Evolutionary conservation across 2,113 vertebrate genomes (phyloP).

Genomic region (Dasypus novemcinctus): DNA sequence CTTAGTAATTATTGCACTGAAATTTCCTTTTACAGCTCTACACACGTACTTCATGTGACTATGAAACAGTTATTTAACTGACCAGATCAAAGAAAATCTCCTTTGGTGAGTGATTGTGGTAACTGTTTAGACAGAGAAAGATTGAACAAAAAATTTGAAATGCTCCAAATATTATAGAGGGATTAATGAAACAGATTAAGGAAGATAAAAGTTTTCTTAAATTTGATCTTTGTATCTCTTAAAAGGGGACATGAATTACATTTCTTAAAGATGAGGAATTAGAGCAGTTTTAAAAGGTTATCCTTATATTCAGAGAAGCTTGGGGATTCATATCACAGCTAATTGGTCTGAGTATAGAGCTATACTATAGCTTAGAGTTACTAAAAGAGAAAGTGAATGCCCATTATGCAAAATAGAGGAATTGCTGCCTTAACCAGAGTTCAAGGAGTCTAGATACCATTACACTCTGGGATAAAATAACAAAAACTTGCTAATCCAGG

Average conservation of each 20-base stretch:
- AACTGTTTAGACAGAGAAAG: neutral
- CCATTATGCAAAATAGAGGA: too few relatives aligned
- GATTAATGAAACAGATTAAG: neutral
- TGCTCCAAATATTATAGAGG: neutral
- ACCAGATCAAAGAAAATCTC: too few relatives aligned
- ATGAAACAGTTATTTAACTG: neutral
- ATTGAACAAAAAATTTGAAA: neutral
- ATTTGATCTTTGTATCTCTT: too few relatives aligned
- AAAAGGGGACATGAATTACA: neutral
- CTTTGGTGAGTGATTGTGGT: neutral
- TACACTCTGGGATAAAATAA: neutral
- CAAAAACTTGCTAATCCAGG: neutral
- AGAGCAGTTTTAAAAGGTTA: neutral
- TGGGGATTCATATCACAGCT: neutral
- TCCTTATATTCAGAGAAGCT: neutral
- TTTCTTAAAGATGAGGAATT: neutral
- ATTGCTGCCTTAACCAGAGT: neutral
- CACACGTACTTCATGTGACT: neutral
- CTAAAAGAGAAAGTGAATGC: too few relatives aligned
- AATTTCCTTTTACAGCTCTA: neutral
- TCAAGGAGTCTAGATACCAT: neutral
- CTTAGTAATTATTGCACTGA: neutral
- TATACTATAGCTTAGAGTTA: too few relatives aligned
- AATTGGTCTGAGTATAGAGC: neutral
- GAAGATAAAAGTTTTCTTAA: too few relatives aligned